phyloP scores from a whole-genome alignment of 35 echinoderm and acorn worm genomes.

The Strongylocentrotus purpuratus region DNA sequence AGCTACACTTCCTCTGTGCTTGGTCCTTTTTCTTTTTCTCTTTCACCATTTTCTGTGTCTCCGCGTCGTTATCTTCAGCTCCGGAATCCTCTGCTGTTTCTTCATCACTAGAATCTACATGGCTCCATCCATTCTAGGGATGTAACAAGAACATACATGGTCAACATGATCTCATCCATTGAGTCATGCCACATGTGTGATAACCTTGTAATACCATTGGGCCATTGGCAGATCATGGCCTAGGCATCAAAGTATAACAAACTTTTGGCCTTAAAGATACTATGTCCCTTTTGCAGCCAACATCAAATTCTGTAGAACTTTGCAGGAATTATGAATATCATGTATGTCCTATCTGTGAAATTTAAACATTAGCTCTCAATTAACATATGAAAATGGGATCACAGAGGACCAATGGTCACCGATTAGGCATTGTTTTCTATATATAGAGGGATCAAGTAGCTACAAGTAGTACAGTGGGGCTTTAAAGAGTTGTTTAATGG shows the following conservation, averaged over 20 bases:
- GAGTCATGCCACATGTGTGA: not conserved
- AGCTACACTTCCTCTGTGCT: constrained; percentile 37
- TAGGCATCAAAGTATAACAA: not conserved
- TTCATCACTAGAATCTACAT: constrained; percentile 34
- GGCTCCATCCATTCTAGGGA: constrained; percentile 35
- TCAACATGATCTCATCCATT: not conserved
- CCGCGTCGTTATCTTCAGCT: constrained; percentile 53
- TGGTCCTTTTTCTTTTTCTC: constrained; percentile 39
- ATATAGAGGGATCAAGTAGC: no score
- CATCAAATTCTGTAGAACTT: no score
- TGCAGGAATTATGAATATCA: no score
- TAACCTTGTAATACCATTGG: not conserved
- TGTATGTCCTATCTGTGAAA: no score
- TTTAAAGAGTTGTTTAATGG: no score
- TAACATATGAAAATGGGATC: no score
- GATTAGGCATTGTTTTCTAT: no score
- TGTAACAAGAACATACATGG: not conserved
- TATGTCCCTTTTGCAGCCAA: no score
- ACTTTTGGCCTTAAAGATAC: no score
- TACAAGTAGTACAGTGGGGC: no score
- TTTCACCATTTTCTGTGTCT: constrained; percentile 47
- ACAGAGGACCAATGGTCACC: no score
- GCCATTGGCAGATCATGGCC: not conserved
- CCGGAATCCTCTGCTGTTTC: not conserved
- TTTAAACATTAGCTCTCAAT: no score